Percentiles rank a stretch among this genome's conserved stretches.
Evolutionary conservation across 2,113 vertebrate species (phyloP).

Genomic region (Castor canadensis): DNA sequence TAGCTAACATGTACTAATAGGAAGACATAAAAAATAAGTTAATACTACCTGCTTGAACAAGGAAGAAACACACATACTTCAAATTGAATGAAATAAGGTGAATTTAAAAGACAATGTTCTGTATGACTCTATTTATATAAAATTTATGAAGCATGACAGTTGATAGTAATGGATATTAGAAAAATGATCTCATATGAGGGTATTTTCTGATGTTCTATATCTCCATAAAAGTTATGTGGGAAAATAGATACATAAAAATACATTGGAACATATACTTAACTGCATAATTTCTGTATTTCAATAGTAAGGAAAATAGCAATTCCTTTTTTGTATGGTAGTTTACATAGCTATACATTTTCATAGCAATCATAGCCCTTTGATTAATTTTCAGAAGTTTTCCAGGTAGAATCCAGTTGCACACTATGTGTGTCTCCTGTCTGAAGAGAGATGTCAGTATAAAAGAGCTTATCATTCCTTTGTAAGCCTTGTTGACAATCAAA

Average conservation of each 20-base stretch:
- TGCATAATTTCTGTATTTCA: neutral
- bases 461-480: rapidly evolving
- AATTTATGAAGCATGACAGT: too few relatives aligned
- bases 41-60: neutral
- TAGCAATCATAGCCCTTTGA: neutral
- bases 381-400: too few relatives aligned
- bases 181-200: too few relatives aligned
- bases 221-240: too few relatives aligned
- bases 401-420: too few relatives aligned
- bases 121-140: neutral
- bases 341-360: neutral
- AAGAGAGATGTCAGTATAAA: neutral
- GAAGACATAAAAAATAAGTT: too few relatives aligned
- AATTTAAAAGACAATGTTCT: neutral
- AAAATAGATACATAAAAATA: neutral
- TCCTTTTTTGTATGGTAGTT: too few relatives aligned
- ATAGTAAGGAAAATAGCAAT: neutral
- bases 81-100: neutral
- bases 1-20: too few relatives aligned
- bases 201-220: neutral
- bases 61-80: neutral
- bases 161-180: too few relatives aligned
- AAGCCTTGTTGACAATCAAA: neutral
- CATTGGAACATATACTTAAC: neutral
- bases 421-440: neutral